Conservation (phyloP, 2,113 vertebrate genomes). For the Nymphicus hollandicus region DNA sequence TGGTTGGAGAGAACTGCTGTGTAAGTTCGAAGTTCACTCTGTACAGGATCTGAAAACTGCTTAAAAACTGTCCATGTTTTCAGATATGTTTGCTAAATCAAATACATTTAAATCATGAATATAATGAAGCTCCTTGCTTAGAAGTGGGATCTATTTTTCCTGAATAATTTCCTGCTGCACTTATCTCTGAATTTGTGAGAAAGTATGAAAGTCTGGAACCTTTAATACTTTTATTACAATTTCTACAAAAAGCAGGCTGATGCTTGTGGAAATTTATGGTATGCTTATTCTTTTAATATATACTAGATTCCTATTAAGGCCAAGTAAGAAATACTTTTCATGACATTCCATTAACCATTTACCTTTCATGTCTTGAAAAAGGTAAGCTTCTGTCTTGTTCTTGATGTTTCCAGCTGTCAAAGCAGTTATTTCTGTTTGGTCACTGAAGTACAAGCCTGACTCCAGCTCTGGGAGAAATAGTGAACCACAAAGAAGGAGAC, state of each 20-base stretch:
- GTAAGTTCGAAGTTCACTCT: not conserved
- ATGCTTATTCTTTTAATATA: not conserved
- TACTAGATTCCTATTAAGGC: not conserved
- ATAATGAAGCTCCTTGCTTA: not conserved
- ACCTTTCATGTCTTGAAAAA: not conserved
- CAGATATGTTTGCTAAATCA: not conserved
- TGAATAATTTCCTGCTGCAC: not conserved
- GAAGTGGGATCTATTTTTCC: not conserved
- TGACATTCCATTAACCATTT: not conserved
- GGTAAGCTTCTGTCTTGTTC: not conserved
- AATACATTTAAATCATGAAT: not conserved
- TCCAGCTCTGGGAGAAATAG: not conserved
- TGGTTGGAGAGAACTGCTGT: not conserved
- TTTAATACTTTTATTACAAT: not conserved
- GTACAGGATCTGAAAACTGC: not conserved
- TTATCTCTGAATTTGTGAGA: not conserved
- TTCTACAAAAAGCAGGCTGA: not conserved
- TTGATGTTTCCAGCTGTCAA: not conserved
- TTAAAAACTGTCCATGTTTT: not conserved
- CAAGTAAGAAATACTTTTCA: not conserved
- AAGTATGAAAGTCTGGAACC: not conserved
- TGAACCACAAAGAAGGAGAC: not conserved
- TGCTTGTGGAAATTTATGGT: not conserved
- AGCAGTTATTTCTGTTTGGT: not conserved
- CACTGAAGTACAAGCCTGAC: not conserved